Conservation (phyloP, 2,797 vertebrate species). For the Apogon hyalosoma region DNA sequence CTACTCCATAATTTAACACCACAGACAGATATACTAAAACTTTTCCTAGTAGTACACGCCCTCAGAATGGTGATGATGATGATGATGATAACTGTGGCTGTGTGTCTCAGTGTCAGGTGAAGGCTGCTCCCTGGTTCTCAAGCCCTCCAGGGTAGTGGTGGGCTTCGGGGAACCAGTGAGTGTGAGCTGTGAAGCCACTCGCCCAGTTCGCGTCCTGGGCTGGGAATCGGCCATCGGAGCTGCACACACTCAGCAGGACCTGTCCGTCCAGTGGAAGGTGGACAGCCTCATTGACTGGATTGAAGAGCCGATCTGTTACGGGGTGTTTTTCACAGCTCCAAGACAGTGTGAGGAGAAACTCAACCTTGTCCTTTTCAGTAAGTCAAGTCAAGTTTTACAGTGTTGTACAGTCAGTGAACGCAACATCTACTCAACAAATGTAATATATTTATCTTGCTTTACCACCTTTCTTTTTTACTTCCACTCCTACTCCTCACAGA, state of each 20-base stretch:
- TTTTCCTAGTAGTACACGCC: too few relatives aligned
- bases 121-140: slow-evolving; percentile 84
- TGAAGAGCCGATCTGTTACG: slow-evolving; percentile 88
- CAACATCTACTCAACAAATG: too few relatives aligned
- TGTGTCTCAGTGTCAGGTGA: slow-evolving; percentile 79
- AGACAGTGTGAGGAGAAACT: slow-evolving; percentile 88
- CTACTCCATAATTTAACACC: too few relatives aligned
- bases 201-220: slow-evolving; percentile 84
- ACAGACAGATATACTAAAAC: too few relatives aligned
- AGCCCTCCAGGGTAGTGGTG: slow-evolving; percentile 84
- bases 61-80: neutral
- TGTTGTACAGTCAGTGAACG: neutral
- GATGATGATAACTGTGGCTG: slow-evolving; percentile 8
- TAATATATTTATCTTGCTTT: too few relatives aligned
- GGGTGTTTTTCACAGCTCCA: slow-evolving; percentile 87
- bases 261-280: slow-evolving; percentile 83
- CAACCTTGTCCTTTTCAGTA: slow-evolving; percentile 87
- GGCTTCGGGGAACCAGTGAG: slow-evolving; percentile 84
- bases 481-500: too few relatives aligned
- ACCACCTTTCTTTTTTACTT: too few relatives aligned
- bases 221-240: slow-evolving; percentile 85
- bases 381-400: slow-evolving; percentile 51
- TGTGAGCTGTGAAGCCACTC: slow-evolving; percentile 82
- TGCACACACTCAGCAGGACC: slow-evolving; percentile 79
- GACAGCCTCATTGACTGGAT: slow-evolving; percentile 88